A percentile compares a stretch with the other conserved stretches of the same genome.
Conservation (phyloP, 2,888 invertebrate species). For the Invenusta paracnida region DNA sequence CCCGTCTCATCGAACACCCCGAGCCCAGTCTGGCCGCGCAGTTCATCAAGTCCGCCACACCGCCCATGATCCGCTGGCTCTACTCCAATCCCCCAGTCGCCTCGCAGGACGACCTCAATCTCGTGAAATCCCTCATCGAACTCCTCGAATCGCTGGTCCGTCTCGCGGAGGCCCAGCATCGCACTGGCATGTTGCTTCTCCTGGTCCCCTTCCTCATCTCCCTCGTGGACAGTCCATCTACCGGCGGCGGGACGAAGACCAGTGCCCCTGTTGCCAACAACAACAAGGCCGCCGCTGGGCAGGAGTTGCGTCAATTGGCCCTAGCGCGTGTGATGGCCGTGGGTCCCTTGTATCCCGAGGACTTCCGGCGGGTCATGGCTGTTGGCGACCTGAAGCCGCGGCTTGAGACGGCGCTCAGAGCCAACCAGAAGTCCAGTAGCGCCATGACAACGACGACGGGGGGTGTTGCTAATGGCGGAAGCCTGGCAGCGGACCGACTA, state of each 20-base stretch:
- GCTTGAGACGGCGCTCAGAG: slow-evolving; percentile 78
- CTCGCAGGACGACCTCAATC: slow-evolving; percentile 69
- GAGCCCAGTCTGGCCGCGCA: slow-evolving; percentile 71
- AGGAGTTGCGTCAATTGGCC: slow-evolving; percentile 74
- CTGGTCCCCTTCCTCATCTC: slow-evolving; percentile 84
- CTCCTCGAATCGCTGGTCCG: slow-evolving; percentile 73
- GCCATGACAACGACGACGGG: slow-evolving; percentile 40
- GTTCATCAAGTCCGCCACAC: slow-evolving; percentile 76
- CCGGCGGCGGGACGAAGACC: slow-evolving; percentile 61
- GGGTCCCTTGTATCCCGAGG: slow-evolving; percentile 86
- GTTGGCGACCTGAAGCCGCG: slow-evolving; percentile 76
- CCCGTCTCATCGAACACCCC: slow-evolving; percentile 72
- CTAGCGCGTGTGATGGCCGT: slow-evolving; percentile 82
- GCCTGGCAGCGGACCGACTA: slow-evolving; percentile 33
- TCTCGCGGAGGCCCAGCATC: slow-evolving; percentile 71
- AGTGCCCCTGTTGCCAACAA: slow-evolving; percentile 53
- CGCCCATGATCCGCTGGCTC: slow-evolving; percentile 72
- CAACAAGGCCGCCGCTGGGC: slow-evolving; percentile 45
- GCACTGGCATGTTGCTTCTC: slow-evolving; percentile 80
- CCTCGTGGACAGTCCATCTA: slow-evolving; percentile 69
- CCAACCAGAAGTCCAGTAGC: slow-evolving; percentile 65
- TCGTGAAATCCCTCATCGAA: slow-evolving; percentile 71
- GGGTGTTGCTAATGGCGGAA: slow-evolving; percentile 61
- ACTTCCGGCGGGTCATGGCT: slow-evolving; percentile 83
- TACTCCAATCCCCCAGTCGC: slow-evolving; percentile 64